A percentile compares a stretch with the other conserved stretches of the same genome.
phyloP scores from a whole-genome alignment of 2,113 vertebrate species.

The Laticauda colubrina region DNA sequence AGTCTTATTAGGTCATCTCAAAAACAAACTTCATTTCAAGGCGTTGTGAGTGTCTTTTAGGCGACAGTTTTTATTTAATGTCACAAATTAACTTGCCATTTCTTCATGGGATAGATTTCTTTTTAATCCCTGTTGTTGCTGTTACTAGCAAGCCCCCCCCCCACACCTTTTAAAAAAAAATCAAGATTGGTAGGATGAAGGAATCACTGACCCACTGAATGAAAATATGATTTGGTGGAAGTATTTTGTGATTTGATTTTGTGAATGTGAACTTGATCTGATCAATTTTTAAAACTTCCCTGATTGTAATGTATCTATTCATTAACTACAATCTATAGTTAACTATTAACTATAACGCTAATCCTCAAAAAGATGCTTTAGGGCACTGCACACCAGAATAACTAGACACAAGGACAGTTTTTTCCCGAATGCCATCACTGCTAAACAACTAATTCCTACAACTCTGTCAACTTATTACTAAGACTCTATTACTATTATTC shows the following conservation, averaged over 20 bases:
- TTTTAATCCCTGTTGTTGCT: conserved; percentile 10
- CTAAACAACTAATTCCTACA: too few species aligned
- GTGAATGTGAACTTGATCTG: background rate
- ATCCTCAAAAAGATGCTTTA: too few species aligned
- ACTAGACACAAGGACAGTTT: too few species aligned
- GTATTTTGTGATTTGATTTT: background rate
- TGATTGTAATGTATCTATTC: background rate
- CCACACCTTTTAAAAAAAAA: background rate
- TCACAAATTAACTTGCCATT: background rate
- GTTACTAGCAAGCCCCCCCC: background rate
- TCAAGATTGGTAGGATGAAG: background rate
- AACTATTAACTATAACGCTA: too few species aligned
- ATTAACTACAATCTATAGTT: background rate
- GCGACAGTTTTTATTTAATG: background rate
- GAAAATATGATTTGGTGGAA: background rate
- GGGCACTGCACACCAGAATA: too few species aligned
- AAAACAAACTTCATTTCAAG: conserved; percentile 20
- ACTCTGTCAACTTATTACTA: too few species aligned
- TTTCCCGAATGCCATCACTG: too few species aligned
- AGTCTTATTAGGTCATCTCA: background rate
- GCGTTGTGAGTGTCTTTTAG: background rate
- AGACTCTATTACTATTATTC: too few species aligned
- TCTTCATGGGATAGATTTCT: background rate
- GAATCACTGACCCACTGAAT: background rate
- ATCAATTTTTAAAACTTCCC: background rate